A percentile compares a stretch with the other conserved stretches of the same genome.
Conservation (phyloP, 2,113 vertebrate genomes). For the Crotalus viridis region DNA sequence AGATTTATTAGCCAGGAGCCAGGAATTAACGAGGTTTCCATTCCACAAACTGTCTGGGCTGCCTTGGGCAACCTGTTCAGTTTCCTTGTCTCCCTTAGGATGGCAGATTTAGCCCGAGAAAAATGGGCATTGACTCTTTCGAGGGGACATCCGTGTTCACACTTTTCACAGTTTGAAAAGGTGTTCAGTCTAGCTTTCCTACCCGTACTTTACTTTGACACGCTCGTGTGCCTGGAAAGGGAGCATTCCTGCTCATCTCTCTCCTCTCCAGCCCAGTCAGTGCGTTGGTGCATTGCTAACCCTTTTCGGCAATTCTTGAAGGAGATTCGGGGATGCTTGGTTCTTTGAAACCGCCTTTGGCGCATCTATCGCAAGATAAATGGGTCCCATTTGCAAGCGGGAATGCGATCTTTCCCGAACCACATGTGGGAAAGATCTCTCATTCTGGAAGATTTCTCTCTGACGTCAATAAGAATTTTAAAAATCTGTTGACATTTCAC, state of each 20-base stretch:
- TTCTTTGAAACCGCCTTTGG: neutral
- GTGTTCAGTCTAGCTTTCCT: neutral
- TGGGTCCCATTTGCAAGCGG: neutral
- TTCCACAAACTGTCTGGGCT: neutral
- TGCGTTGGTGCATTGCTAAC: neutral
- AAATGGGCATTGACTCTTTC: neutral
- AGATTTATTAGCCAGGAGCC: neutral
- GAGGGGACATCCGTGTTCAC: neutral
- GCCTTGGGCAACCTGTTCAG: neutral
- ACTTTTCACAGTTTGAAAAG: neutral
- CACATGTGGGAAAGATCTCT: conserved; percentile 55
- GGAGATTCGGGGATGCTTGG: fast-evolving
- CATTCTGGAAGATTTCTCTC: conserved; percentile 4
- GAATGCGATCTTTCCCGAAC: neutral
- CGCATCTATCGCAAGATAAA: conserved; percentile 22
- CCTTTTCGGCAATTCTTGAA: neutral
- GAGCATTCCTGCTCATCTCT: neutral
- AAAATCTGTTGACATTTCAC: neutral
- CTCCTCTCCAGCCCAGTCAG: neutral
- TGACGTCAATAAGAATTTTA: neutral
- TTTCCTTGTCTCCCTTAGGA: neutral
- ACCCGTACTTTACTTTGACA: neutral
- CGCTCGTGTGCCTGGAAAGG: neutral
- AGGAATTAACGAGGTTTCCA: neutral
- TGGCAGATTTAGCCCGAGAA: neutral